Conservation (phyloP, 2,113 vertebrate species). For the Dryoscopus gambensis region DNA sequence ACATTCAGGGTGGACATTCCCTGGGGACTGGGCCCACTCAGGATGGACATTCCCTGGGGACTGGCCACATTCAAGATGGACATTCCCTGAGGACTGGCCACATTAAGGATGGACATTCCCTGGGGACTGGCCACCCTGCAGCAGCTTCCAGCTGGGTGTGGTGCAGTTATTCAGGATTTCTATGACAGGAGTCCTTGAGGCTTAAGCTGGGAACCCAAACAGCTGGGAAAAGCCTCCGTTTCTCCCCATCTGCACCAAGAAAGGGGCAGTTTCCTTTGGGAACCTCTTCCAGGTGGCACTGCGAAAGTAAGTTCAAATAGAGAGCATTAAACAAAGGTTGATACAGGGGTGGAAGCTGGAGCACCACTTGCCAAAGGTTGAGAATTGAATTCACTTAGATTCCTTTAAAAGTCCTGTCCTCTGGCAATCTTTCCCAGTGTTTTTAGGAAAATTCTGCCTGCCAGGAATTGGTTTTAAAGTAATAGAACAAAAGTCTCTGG, state of each 20-base stretch:
- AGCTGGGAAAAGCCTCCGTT: background rate
- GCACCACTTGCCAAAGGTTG: background rate
- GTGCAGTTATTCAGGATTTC: background rate
- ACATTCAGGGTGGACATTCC: background rate
- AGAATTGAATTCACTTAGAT: background rate
- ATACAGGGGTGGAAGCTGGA: background rate
- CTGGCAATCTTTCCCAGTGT: background rate
- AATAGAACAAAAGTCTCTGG: background rate
- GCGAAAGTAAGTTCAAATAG: background rate
- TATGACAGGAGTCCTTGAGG: background rate
- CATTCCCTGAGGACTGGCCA: no score
- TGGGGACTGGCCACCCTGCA: background rate
- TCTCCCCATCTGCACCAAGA: background rate
- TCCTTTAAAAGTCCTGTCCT: background rate
- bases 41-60: background rate
- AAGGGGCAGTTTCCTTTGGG: background rate
- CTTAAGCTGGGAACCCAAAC: background rate
- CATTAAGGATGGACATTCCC: background rate
- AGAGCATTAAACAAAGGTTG: background rate
- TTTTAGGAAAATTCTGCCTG: background rate
- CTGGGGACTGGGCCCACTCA: no score
- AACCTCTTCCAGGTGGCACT: background rate
- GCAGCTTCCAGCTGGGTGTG: background rate
- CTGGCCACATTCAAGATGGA: background rate
- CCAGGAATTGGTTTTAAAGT: background rate